Evolutionary conservation across 2,113 vertebrate species (phyloP).

Genomic region (Tyrannus savana): DNA sequence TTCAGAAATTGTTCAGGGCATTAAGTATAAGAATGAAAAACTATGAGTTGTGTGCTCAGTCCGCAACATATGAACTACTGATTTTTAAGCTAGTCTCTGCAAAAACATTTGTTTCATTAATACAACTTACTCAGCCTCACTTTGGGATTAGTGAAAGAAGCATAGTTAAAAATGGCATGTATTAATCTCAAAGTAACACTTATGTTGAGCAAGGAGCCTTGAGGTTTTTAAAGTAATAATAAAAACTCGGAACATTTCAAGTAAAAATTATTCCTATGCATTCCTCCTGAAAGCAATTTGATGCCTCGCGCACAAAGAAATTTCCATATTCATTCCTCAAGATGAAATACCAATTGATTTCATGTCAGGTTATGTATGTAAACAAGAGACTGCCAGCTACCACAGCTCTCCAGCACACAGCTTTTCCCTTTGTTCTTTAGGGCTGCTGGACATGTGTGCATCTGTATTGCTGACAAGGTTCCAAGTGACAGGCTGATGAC

Average conservation of each 20-base stretch:
- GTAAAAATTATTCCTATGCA: neutral
- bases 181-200: constrained; percentile 44
- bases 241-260: neutral
- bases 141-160: constrained; percentile 33
- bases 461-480: neutral
- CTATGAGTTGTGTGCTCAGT: constrained; percentile 68
- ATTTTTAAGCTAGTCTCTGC: constrained; percentile 73
- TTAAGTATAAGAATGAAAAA: constrained; percentile 80
- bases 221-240: neutral
- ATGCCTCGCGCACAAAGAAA: neutral
- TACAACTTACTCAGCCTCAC: constrained; percentile 1
- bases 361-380: neutral
- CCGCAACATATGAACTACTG: constrained; percentile 39
- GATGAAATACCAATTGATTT: neutral
- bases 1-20: neutral
- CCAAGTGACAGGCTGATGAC: neutral
- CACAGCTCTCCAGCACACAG: neutral
- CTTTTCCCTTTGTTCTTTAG: neutral
- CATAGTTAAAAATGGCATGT: constrained; percentile 7
- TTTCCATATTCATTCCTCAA: neutral
- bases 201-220: neutral
- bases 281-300: neutral
- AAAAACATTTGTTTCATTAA: constrained; percentile 67
- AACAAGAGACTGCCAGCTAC: neutral
- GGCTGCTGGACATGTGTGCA: neutral